A percentile compares a stretch with the other conserved stretches of the same genome.
Evolutionary conservation across 2,888 invertebrate genomes (phyloP).

Genomic region (Drosophila lacicola): DNA sequence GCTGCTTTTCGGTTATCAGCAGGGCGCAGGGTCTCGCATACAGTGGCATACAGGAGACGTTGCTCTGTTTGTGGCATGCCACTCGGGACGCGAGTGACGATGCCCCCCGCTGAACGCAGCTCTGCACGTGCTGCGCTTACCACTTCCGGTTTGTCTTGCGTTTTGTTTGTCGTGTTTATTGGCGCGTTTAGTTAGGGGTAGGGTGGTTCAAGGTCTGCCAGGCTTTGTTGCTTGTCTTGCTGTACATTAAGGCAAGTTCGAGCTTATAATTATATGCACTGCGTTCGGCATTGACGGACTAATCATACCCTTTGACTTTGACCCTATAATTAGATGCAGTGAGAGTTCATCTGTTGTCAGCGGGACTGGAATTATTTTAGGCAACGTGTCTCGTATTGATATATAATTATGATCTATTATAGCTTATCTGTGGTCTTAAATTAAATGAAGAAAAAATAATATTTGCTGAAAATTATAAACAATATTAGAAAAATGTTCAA

Average conservation of each 20-base stretch:
- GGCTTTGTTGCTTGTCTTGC: conserved; percentile 9
- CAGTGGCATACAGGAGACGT: background rate
- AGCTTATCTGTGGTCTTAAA: too few species aligned
- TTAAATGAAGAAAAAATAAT: background rate
- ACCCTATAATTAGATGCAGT: background rate
- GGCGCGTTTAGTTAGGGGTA: background rate
- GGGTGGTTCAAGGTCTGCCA: conserved; percentile 28
- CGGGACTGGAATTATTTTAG: background rate
- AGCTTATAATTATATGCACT: conserved; percentile 2
- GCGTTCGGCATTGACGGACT: background rate
- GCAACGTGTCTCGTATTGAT: background rate
- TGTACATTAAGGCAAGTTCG: conserved; percentile 28
- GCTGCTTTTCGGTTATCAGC: conserved; percentile 26
- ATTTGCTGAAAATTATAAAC: background rate
- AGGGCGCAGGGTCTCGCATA: background rate
- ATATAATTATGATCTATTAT: background rate
- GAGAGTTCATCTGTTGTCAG: background rate
- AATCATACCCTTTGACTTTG: conserved; percentile 6
- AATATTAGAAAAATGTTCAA: too few species aligned
- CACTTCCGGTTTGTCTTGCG: background rate
- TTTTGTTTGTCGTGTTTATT: background rate
- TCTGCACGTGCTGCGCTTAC: background rate
- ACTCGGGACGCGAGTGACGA: conserved; percentile 7
- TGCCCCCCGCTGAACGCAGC: background rate
- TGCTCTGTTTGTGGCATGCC: conserved; percentile 12